Conservation (phyloP, 2,888 invertebrate genomes). For the Eupithecia centaureata region DNA sequence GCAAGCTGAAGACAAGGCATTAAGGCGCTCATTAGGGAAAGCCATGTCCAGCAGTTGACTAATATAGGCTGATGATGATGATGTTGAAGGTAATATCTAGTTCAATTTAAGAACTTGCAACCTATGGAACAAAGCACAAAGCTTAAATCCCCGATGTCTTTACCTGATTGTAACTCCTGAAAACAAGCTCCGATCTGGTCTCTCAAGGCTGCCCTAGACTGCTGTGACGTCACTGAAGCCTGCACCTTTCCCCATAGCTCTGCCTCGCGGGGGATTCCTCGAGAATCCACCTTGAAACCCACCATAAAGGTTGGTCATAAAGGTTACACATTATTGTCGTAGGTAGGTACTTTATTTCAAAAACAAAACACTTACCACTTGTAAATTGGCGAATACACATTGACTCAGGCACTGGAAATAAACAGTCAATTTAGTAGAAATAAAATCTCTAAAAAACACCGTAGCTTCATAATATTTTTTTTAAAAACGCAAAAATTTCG, state of each 20-base stretch:
- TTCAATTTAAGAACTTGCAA: neutral
- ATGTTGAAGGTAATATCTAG: neutral
- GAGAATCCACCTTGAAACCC: conserved; percentile 65
- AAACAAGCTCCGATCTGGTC: conserved; percentile 77
- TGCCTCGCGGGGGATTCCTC: conserved; percentile 75
- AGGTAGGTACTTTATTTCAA: no score
- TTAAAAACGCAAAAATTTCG: no score
- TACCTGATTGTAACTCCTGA: conserved; percentile 75
- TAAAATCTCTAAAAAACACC: no score
- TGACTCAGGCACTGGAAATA: conserved; percentile 79
- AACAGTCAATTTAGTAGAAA: conserved; percentile 12
- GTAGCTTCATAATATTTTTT: no score
- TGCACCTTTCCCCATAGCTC: conserved; percentile 75
- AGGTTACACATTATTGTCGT: neutral
- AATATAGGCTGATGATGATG: no score
- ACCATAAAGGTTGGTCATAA: conserved; percentile 9
- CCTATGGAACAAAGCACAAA: neutral
- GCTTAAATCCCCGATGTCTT: neutral
- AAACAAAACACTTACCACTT: conserved; percentile 68
- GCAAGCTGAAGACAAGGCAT: no score
- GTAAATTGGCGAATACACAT: conserved; percentile 79
- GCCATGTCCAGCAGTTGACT: no score
- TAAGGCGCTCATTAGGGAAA: no score
- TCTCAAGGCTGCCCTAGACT: conserved; percentile 65
- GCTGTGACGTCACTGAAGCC: conserved; percentile 71